These are phyloP conservation scores for Columba janthina DNA, from an alignment of 2,113 vertebrate genomes.

Conservation along the genomic window DNA sequence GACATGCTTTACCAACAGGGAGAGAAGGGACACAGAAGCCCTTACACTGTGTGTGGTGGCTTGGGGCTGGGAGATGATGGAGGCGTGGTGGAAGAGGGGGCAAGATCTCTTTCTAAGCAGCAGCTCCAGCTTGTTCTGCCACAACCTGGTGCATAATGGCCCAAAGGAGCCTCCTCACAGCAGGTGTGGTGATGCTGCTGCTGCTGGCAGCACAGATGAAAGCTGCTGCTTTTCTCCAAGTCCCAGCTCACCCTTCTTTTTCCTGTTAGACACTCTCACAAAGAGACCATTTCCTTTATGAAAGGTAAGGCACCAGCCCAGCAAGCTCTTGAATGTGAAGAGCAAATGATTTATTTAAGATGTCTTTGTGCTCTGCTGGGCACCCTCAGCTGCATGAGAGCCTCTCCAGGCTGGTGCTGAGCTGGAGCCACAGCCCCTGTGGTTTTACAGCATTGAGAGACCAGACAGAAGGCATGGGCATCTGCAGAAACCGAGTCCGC, in stretches of 20 bases:
- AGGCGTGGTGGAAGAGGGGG: not conserved
- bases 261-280: not conserved
- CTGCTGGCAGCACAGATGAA: not conserved
- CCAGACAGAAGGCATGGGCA: not conserved
- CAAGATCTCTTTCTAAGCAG: not conserved
- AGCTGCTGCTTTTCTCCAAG: not conserved
- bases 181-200: not conserved
- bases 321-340: not conserved
- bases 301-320: not conserved
- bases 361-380: not conserved
- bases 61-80: not conserved
- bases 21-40: not conserved
- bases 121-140: not conserved
- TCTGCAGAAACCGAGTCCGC: not conserved
- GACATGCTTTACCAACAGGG: not conserved
- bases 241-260: not conserved
- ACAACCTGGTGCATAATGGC: not conserved
- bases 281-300: not conserved
- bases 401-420: not conserved
- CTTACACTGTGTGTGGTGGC: accelerated
- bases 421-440: not conserved
- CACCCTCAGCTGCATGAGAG: not conserved
- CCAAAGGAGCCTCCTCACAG: accelerated
- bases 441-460: not conserved
- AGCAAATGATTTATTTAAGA: not conserved